A percentile compares a stretch with the other conserved stretches of the same genome.
phyloP scores from a whole-genome alignment of 2,797 vertebrate genomes.

The Sebastes steindachneri region DNA sequence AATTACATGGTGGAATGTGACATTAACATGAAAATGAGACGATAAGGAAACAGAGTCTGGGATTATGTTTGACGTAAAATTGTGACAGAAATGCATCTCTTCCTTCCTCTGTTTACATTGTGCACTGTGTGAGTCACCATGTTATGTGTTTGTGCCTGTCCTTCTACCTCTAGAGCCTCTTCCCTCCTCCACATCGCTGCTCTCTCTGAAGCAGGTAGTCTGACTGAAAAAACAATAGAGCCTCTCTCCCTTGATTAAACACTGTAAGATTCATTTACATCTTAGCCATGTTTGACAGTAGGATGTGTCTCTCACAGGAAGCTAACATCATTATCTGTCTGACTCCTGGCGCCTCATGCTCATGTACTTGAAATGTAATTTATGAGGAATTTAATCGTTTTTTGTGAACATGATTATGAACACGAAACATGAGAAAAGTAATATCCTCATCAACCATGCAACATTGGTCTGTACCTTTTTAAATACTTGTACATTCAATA shows the following conservation, averaged over 20 bases:
- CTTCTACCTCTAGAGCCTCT: conserved; percentile 1
- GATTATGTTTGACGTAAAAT: conserved; percentile 6
- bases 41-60: conserved; percentile 1
- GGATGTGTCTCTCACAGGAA: conserved; percentile 34
- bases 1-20: conserved; percentile 36
- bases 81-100: conserved; percentile 21
- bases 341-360: conserved; percentile 2
- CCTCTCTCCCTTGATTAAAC: conserved; percentile 42
- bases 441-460: background rate
- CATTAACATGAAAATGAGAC: conserved; percentile 43
- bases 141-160: conserved; percentile 4
- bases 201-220: conserved; percentile 38
- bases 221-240: conserved; percentile 49
- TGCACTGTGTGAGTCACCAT: conserved; percentile 4
- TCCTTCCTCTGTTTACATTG: conserved; percentile 3
- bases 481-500: background rate
- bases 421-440: background rate
- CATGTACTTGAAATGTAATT: conserved; percentile 12
- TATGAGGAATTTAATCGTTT: background rate
- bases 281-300: conserved; percentile 25
- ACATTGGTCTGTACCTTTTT: background rate
- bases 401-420: conserved; percentile 20
- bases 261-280: conserved; percentile 51
- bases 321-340: conserved; percentile 35
- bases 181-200: conserved; percentile 1